phyloP scores from a whole-genome alignment of 2,113 vertebrate species.

The Sebastes schlegelii region DNA sequence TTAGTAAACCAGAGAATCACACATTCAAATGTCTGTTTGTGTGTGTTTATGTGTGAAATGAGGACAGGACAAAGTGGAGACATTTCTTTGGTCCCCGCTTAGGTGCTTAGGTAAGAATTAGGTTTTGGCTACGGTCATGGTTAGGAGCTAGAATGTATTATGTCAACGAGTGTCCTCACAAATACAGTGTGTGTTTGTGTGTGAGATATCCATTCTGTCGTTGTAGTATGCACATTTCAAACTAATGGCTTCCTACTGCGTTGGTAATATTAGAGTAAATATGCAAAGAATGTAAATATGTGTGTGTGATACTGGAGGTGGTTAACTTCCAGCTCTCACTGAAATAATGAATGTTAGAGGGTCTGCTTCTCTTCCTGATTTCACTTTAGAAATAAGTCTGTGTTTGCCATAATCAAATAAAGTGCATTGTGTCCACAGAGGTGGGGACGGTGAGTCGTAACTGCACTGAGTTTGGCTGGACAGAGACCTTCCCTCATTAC shows the following conservation, averaged over 20 bases:
- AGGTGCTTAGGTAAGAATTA: neutral
- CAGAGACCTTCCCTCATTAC: slow-evolving; percentile 93
- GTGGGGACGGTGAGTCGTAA: slow-evolving; percentile 91
- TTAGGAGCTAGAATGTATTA: too few relatives aligned
- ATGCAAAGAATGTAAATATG: neutral
- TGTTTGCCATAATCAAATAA: neutral
- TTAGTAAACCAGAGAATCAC: neutral
- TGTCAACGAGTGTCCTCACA: neutral
- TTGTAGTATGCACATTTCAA: neutral
- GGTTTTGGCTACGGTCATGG: too few relatives aligned
- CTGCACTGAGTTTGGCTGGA: slow-evolving; percentile 94
- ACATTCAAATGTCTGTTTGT: neutral
- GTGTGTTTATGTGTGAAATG: too few relatives aligned
- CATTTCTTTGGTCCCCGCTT: too few relatives aligned
- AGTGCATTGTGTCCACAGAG: slow-evolving; percentile 65
- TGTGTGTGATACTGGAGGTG: too few relatives aligned
- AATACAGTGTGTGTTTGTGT: neutral
- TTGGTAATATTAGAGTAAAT: neutral
- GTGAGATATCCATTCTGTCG: neutral
- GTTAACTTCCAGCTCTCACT: neutral
- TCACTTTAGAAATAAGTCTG: neutral
- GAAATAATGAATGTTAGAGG: too few relatives aligned
- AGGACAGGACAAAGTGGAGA: neutral
- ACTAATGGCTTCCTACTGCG: too few relatives aligned
- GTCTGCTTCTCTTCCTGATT: neutral